A percentile compares a stretch with the other conserved stretches of the same genome.
phyloP scores from a whole-genome alignment of 2,888 invertebrate genomes.

The Idaea straminata region DNA sequence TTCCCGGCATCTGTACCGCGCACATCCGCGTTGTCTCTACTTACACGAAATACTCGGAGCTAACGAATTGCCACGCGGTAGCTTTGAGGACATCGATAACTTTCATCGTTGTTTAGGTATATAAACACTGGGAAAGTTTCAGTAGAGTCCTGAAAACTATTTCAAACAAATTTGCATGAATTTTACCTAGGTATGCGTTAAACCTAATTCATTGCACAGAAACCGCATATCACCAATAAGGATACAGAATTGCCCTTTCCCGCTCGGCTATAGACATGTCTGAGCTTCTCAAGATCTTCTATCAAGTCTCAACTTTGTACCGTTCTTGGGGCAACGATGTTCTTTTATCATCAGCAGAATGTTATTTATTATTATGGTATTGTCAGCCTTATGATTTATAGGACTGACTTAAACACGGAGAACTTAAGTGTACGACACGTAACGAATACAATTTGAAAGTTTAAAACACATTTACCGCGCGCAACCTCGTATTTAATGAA shows the following conservation, averaged over 20 bases:
- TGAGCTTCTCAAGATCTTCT: constrained; percentile 61
- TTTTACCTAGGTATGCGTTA: not conserved
- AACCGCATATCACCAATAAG: constrained; percentile 26
- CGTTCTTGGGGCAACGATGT: constrained; percentile 48
- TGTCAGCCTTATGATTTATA: constrained; percentile 50
- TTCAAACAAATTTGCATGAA: not conserved
- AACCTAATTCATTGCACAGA: constrained; percentile 8
- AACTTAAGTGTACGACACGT: constrained; percentile 24
- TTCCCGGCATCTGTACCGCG: constrained; percentile 53
- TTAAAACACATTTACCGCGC: constrained; percentile 35
- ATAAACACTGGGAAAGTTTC: not conserved
- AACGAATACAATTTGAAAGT: constrained; percentile 35
- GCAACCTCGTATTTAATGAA: constrained; percentile 40
- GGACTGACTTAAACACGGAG: constrained; percentile 33
- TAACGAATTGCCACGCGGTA: constrained; percentile 42
- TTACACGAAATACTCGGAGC: constrained; percentile 36
- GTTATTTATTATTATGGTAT: constrained; percentile 57
- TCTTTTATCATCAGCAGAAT: constrained; percentile 55
- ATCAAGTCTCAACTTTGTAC: constrained; percentile 72
- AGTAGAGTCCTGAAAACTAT: not conserved
- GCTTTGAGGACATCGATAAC: constrained; percentile 41
- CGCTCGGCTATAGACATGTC: constrained; percentile 54
- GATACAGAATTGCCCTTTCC: constrained; percentile 43
- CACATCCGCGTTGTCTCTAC: constrained; percentile 62
- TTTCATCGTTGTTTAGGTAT: constrained; percentile 11